A percentile compares a stretch with the other conserved stretches of the same genome.
phyloP scores from a whole-genome alignment of 2,797 vertebrate species.

The Alauda arvensis region DNA sequence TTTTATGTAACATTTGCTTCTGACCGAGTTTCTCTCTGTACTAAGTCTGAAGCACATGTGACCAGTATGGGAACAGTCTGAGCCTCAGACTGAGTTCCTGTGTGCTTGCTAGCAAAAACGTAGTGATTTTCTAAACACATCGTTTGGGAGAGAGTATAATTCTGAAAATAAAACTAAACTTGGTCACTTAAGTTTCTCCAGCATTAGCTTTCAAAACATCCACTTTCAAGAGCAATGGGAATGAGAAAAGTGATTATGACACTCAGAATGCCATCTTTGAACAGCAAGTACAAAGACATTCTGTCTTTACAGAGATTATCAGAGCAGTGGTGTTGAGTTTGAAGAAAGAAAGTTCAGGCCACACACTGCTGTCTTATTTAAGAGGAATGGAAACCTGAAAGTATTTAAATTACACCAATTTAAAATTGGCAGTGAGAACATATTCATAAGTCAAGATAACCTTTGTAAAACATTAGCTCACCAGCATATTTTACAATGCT shows the following conservation, averaged over 20 bases:
- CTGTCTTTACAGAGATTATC: background rate
- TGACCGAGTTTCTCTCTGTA: background rate
- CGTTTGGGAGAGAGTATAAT: background rate
- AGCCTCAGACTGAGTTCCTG: background rate
- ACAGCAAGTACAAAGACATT: background rate
- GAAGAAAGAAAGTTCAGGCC: background rate
- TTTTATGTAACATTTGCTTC: background rate
- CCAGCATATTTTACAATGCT: background rate
- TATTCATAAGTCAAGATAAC: background rate
- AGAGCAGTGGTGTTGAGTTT: background rate
- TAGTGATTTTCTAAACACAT: background rate
- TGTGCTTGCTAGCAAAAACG: background rate
- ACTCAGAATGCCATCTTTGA: background rate
- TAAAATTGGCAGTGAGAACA: constrained; percentile 5
- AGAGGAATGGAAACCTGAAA: constrained; percentile 14
- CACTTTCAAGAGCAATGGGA: background rate
- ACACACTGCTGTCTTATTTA: background rate
- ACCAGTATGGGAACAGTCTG: background rate
- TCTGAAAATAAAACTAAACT: background rate
- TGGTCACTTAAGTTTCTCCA: background rate
- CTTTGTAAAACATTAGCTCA: background rate
- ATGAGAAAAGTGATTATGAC: background rate
- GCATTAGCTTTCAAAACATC: background rate
- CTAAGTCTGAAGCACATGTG: background rate
- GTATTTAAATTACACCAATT: background rate